Conservation (phyloP, 2,113 vertebrate genomes). For the Carlito syrichta region DNA sequence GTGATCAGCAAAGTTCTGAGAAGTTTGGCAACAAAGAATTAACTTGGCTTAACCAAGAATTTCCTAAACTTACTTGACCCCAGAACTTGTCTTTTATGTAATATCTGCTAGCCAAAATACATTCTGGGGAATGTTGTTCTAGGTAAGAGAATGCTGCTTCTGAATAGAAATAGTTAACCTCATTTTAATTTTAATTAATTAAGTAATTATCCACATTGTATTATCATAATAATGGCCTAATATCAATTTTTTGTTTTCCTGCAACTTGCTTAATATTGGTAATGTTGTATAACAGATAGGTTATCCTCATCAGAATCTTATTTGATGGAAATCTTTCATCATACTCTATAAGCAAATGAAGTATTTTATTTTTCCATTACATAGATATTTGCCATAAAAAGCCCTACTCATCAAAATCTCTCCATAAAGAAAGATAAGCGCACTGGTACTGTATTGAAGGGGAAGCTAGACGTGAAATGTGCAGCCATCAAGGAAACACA, state of each 20-base stretch:
- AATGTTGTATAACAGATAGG: not conserved
- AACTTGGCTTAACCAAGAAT: not conserved
- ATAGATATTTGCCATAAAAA: not conserved
- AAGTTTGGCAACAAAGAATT: not conserved
- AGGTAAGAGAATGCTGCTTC: not conserved
- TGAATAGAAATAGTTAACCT: not conserved
- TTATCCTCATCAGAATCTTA: not conserved
- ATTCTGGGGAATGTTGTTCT: not conserved
- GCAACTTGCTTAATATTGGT: not conserved
- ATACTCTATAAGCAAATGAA: not conserved
- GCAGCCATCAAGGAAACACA: not conserved
- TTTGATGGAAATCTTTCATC: not conserved
- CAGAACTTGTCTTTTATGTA: not conserved
- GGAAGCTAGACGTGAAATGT: not conserved
- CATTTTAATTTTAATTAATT: not conserved
- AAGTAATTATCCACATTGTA: not conserved
- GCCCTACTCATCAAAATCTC: not conserved
- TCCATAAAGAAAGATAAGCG: not conserved
- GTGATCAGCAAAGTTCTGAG: not conserved
- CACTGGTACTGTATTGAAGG: not conserved
- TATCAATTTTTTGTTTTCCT: not conserved
- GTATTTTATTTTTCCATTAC: not conserved
- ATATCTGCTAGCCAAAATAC: not conserved
- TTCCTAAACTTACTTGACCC: not conserved
- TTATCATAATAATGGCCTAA: not conserved